A percentile compares a stretch with the other conserved stretches of the same genome.
These are phyloP conservation scores for Meriones unguiculatus DNA, from an alignment of 2,113 vertebrate species.

Conservation along the genomic window DNA sequence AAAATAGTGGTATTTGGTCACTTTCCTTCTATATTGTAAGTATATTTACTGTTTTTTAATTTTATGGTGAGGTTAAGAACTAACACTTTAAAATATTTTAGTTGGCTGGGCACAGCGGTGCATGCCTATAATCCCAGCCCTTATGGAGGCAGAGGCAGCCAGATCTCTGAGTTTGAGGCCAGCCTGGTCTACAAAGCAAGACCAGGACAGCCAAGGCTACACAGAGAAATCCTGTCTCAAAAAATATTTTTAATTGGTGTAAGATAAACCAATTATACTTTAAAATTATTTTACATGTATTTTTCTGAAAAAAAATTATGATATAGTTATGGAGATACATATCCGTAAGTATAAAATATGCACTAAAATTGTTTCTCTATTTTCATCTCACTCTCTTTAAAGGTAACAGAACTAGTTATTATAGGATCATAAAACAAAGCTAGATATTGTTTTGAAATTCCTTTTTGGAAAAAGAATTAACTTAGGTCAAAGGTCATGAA, in stretches of 20 bases:
- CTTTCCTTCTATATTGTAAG: conserved; percentile 41
- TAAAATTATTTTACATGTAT: not conserved
- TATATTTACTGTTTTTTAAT: not conserved
- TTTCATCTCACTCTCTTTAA: not conserved
- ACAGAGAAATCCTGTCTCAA: too few relatives aligned
- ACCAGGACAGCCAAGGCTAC: too few relatives aligned
- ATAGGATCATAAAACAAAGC: not conserved
- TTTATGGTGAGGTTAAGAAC: not conserved
- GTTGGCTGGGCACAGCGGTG: too few relatives aligned
- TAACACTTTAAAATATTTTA: not conserved
- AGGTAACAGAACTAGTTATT: not conserved
- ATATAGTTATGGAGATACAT: not conserved
- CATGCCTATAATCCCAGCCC: too few relatives aligned
- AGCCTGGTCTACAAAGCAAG: too few relatives aligned
- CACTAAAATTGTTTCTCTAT: not conserved
- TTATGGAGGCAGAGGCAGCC: too few relatives aligned
- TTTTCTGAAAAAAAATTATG: not conserved
- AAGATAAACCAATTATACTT: not conserved
- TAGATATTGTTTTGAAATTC: not conserved
- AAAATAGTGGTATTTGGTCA: conserved; percentile 45
- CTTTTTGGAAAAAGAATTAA: not conserved
- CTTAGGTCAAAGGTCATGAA: not conserved
- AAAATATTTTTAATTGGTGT: not conserved
- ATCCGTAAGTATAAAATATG: not conserved
- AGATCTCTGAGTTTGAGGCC: too few relatives aligned